Evolutionary conservation across 2,888 invertebrate genomes (phyloP).

Genomic region (Cryptocheilus praepositus): DNA sequence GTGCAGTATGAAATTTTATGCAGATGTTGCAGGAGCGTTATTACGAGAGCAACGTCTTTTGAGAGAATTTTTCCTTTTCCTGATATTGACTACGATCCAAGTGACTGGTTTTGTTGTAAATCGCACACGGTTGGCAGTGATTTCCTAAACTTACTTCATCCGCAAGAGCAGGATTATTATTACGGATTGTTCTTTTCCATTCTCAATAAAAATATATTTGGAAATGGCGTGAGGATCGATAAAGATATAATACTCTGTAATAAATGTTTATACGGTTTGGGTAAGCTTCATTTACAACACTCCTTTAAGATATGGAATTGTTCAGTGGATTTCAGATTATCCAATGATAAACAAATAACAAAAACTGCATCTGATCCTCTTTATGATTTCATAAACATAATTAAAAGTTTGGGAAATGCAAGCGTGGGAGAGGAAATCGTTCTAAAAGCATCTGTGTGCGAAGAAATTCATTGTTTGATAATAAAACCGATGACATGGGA

Average conservation of each 20-base stretch:
- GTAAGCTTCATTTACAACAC: constrained; percentile 46
- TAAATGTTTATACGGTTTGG: constrained; percentile 64
- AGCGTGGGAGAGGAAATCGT: constrained; percentile 62
- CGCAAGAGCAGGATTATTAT: constrained; percentile 64
- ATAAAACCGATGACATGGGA: constrained; percentile 67
- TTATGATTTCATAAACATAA: constrained; percentile 63
- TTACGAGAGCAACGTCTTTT: constrained; percentile 59
- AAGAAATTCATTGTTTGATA: constrained; percentile 56
- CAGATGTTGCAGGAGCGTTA: constrained; percentile 60
- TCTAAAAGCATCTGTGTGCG: constrained; percentile 57
- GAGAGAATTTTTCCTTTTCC: constrained; percentile 66
- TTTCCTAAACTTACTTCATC: constrained; percentile 50
- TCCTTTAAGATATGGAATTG: constrained; percentile 69
- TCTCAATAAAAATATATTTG: constrained; percentile 56
- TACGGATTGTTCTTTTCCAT: constrained; percentile 63
- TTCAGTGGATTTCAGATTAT: constrained; percentile 56
- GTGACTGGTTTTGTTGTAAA: constrained; percentile 71
- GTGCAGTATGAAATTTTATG: constrained; percentile 53
- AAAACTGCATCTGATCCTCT: constrained; percentile 52
- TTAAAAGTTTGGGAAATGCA: constrained; percentile 57
- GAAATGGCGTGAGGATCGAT: constrained; percentile 51
- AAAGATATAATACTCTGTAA: constrained; percentile 60
- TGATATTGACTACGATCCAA: constrained; percentile 63
- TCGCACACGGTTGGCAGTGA: constrained; percentile 40
- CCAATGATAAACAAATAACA: constrained; percentile 8